Base-by-base conservation (phyloP, 2,797 vertebrate species). In the Acanthiza pusilla region DNA sequence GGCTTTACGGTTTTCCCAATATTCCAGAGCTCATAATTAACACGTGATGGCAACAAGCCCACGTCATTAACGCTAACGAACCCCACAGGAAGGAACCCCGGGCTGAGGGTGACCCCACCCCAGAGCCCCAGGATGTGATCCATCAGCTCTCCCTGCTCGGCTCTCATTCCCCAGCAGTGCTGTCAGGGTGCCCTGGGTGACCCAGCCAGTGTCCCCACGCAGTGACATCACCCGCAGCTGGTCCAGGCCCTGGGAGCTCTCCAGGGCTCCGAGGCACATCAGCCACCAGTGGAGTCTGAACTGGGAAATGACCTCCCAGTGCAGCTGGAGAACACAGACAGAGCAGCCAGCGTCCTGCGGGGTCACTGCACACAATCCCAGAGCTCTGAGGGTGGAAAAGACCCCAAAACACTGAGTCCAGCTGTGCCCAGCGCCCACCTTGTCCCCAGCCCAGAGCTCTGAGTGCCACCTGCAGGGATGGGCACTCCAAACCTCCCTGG, bases 351-450 rank as follows among this genome's bases (percentile, higher is more conserved):
- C 38, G 3, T 7, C 51, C 45, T 55, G 34, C 4, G 2, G 50
- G 29, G 3, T 8, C 19, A 16, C 5, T 58, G 36, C 54, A 7
- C 20, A 16, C 40, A 7, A 9, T 4, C 12, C 38, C n/a, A 8
- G 32, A 14, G 16, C 1, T 30, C 23, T 16, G 18, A 7, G 58
- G 5, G 3, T 4, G 32, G 58, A 4, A 23, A n/a, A 29, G 32
- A 20, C 38, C 29, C 74, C 32, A 8, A 16, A 27, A 22, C 73
- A 50, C 3, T 4, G 1, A 61, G 23, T 4, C 29, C 29, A 11
- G 1, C 73, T 76, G 73, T 76, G 36, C 8, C 45, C 2, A 0
- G 32, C 26, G 0, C 34, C 55, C 57, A 27, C 36, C 57, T 5
- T 51, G 47, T 50, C 23, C 51, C 68, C 51, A 72, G 30, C 57